These are phyloP conservation scores for Venusia cambrica DNA, from an alignment of 2,888 invertebrate genomes.

Conservation along the genomic window DNA sequence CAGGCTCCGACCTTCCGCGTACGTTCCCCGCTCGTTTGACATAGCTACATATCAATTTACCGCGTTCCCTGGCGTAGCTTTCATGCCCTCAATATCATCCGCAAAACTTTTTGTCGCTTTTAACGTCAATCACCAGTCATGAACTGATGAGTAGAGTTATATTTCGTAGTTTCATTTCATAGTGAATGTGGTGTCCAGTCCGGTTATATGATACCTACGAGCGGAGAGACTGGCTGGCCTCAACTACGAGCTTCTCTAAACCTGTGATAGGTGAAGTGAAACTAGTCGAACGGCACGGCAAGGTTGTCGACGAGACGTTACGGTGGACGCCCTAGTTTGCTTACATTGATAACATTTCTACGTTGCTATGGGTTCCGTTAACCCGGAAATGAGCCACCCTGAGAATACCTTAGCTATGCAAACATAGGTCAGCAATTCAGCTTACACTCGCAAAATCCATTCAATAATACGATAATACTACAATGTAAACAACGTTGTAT, in stretches of 20 bases:
- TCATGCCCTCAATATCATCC: constrained; percentile 33
- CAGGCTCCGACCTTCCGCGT: constrained; percentile 66
- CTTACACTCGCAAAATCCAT: no score
- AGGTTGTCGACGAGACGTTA: constrained; percentile 15
- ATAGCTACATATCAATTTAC: constrained; percentile 42
- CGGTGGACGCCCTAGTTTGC: constrained; percentile 54
- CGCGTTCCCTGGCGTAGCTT: constrained; percentile 33
- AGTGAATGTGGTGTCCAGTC: constrained; percentile 61
- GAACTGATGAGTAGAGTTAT: constrained; percentile 30
- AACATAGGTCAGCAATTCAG: no score
- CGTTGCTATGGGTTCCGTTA: constrained; percentile 18
- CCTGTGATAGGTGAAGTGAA: constrained; percentile 20
- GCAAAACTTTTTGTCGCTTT: constrained; percentile 31
- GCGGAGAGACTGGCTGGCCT: constrained; percentile 34
- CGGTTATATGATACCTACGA: constrained; percentile 51
- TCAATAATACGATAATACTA: constrained; percentile 2
- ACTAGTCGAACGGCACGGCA: constrained; percentile 25
- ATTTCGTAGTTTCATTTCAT: constrained; percentile 49
- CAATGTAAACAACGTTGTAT: neutral
- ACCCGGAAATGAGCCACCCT: constrained; percentile 16
- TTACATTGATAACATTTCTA: constrained; percentile 52
- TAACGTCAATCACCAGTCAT: constrained; percentile 43
- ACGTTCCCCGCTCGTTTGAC: constrained; percentile 53
- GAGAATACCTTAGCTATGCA: no score
- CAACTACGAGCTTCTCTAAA: constrained; percentile 45